Conservation (phyloP, 2,797 vertebrate genomes). For the Danio aesculapii region DNA sequence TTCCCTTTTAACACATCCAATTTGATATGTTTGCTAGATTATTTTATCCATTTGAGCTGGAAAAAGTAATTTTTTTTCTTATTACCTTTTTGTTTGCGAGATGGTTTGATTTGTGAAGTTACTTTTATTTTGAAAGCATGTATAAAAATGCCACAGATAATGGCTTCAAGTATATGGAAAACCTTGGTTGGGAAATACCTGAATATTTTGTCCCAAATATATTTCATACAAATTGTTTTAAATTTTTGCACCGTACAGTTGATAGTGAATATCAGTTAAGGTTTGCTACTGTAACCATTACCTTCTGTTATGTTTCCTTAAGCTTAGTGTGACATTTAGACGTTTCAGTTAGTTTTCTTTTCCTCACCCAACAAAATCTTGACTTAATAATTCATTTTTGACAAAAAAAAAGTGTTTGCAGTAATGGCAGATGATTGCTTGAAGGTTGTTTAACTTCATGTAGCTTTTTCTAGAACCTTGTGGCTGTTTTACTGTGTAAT, state of each 20-base stretch:
- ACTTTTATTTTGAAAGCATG: background rate
- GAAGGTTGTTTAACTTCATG: background rate
- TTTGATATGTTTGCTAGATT: slow-evolving; percentile 51
- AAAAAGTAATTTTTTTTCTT: background rate
- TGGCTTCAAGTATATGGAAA: background rate
- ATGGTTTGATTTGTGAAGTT: slow-evolving; percentile 33
- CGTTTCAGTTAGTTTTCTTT: slow-evolving; percentile 12
- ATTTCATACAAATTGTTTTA: background rate
- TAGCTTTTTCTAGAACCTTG: slow-evolving; percentile 3
- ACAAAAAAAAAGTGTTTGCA: background rate
- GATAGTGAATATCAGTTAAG: slow-evolving; percentile 82
- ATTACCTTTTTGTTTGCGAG: slow-evolving; percentile 16
- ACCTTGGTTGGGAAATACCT: background rate
- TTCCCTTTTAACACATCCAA: slow-evolving; percentile 60
- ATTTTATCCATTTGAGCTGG: slow-evolving; percentile 47
- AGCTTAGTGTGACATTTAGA: background rate
- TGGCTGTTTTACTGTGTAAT: slow-evolving; percentile 8
- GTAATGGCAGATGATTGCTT: slow-evolving; percentile 10
- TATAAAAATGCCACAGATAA: background rate
- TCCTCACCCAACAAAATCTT: slow-evolving; percentile 41
- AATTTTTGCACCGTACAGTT: slow-evolving; percentile 70
- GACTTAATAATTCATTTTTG: slow-evolving; percentile 10
- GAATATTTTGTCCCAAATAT: slow-evolving; percentile 11
- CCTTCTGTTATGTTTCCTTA: slow-evolving; percentile 64
- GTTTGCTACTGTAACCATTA: slow-evolving; percentile 81